Evolutionary conservation across 1,140 invertebrate species (phyloP), one percentile per base, ranked within the genome.

Genomic region (Periplaneta americana): DNA sequence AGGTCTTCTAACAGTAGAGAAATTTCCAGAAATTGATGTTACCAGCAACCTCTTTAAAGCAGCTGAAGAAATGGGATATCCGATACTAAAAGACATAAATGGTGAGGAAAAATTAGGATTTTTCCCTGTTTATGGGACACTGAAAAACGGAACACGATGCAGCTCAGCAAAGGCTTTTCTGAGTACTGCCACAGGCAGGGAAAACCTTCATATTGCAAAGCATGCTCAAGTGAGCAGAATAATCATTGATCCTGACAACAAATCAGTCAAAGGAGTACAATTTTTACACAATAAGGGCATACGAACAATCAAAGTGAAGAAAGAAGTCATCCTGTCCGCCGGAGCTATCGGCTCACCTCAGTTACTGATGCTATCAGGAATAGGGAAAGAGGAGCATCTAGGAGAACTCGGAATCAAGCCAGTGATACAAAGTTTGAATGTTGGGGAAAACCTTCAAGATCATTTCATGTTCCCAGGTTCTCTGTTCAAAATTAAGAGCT

Each of bases 151-250:
- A 11, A 88, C 87, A 18, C 86, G 92, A 28, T 92, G 91, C 85
- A 91, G 89, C 82, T 89, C 91, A 11, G 86, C 91, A 6, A 88
- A 88, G 83, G 91, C 89, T 0, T 93, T 92, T 85, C 84, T 93
- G n/a, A 88, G 95, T 82, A 96, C 97, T 0, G 93, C 94, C 0
- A 90, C 95, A 75, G 88, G 95, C 4, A 89, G 97, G 1, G 91
- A 91, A 32, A 99, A 99, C 86, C 89, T 99, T 0, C 94, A 97
- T 85, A 92, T 98, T 2, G 93, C 96, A 0, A 95, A 96, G 89
- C 92, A 96, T 82, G 91, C 96, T 0, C 93, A 97, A 57, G 96
- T 95, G 0, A 97, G 94, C 87, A 88, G 87, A 84, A 86, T 91
- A 75, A 81, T 91, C 9, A 90, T 92, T 84, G 89, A 91, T 80